Evolutionary conservation across 1,140 invertebrate genomes (phyloP).

Genomic region (Aplysia californica): DNA sequence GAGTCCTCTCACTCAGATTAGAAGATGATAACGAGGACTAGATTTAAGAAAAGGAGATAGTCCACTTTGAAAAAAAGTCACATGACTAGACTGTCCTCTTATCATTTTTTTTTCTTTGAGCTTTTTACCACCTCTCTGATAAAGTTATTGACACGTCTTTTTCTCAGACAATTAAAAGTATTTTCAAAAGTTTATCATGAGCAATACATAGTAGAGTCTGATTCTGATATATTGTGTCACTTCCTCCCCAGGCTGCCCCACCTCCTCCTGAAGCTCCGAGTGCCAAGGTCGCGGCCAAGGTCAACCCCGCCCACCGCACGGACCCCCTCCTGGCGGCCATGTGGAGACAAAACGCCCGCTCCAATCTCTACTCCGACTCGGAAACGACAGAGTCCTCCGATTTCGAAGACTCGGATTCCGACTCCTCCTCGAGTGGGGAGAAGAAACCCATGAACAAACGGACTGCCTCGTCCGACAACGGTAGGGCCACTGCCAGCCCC

Average conservation of each 20-base stretch:
- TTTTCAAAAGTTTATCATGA: no score
- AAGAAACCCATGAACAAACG: neutral
- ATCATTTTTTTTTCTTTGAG: no score
- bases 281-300: neutral
- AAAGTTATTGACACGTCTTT: no score
- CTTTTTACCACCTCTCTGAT: no score
- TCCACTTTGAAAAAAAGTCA: no score
- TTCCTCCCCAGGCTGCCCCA: slow-evolving; percentile 20
- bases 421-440: slow-evolving; percentile 26
- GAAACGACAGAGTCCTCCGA: slow-evolving; percentile 29
- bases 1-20: no score
- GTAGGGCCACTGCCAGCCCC: neutral
- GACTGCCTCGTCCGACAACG: neutral
- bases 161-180: no score
- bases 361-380: slow-evolving; percentile 30
- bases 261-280: slow-evolving; percentile 3
- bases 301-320: neutral
- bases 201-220: no score
- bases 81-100: no score
- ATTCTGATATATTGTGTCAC: no score
- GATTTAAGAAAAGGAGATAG: no score
- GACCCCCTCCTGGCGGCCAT: slow-evolving; percentile 30
- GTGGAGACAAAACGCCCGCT: slow-evolving; percentile 34
- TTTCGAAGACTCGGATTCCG: slow-evolving; percentile 15
- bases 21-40: no score